A percentile compares a stretch with the other conserved stretches of the same genome.
These are phyloP conservation scores for Cotesia glomerata DNA, from an alignment of 1,140 invertebrate species.

Conservation along the genomic window DNA sequence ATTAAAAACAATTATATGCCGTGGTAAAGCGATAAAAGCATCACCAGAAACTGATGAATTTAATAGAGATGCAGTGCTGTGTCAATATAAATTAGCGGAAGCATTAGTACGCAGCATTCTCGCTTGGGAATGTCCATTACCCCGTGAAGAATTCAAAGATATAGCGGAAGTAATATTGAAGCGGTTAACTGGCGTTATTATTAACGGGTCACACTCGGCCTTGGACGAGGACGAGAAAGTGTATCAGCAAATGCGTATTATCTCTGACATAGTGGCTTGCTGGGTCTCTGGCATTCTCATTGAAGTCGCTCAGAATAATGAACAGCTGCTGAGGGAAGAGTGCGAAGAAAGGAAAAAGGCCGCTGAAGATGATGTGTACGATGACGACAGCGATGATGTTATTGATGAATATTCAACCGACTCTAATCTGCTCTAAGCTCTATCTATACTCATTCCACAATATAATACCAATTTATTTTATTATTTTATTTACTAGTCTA, in stretches of 20 bases:
- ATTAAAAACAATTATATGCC: constrained; percentile 14
- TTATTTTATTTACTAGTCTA: background rate
- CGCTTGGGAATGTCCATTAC: constrained; percentile 42
- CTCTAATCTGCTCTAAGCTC: background rate
- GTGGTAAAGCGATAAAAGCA: background rate
- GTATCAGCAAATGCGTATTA: constrained; percentile 52
- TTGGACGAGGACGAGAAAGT: constrained; percentile 44
- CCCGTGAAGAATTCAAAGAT: constrained; percentile 48
- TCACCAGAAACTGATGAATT: background rate
- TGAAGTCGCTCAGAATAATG: constrained; percentile 44
- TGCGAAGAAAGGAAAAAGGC: constrained; percentile 31
- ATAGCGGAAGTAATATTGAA: constrained; percentile 48
- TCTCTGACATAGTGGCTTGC: constrained; percentile 50
- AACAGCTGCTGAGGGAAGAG: constrained; percentile 36
- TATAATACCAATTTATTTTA: background rate
- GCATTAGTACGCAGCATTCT: constrained; percentile 54
- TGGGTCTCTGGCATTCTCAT: constrained; percentile 53
- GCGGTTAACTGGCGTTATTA: constrained; percentile 36
- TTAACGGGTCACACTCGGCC: constrained; percentile 39
- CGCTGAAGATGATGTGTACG: constrained; percentile 25
- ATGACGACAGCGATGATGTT: constrained; percentile 30
- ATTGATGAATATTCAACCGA: constrained; percentile 17
- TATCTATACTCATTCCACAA: background rate
- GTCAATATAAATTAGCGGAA: constrained; percentile 52
- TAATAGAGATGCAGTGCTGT: constrained; percentile 41